phyloP scores from a whole-genome alignment of 1,140 invertebrate species.

The Anastrepha ludens region DNA sequence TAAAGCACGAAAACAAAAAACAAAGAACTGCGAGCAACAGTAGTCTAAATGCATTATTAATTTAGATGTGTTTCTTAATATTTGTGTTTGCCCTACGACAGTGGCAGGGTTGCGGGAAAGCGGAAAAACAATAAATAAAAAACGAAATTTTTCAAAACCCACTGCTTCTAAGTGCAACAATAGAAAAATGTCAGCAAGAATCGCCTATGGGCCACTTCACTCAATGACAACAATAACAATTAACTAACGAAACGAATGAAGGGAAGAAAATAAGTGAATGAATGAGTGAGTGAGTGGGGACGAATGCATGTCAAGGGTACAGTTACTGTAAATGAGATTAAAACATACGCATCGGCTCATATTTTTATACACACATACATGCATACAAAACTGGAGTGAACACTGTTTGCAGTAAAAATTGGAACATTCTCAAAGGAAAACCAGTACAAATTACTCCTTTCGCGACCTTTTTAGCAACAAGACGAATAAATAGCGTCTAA shows the following conservation, averaged over 20 bases:
- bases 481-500: too few species aligned
- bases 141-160: neutral
- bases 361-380: too few species aligned
- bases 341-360: neutral
- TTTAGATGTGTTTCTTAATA: neutral
- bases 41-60: neutral
- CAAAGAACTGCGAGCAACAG: too few species aligned
- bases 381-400: too few species aligned
- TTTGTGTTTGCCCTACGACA: neutral
- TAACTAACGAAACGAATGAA: neutral
- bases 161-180: neutral
- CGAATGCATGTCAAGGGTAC: slow-evolving; percentile 2
- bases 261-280: neutral
- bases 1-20: too few species aligned
- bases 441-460: too few species aligned
- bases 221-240: slow-evolving; percentile 30
- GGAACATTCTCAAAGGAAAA: too few species aligned
- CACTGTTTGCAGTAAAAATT: too few species aligned
- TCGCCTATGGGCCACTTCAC: slow-evolving; percentile 11
- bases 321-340: neutral
- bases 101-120: neutral
- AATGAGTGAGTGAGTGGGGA: neutral
- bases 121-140: neutral
- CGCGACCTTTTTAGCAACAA: too few species aligned
- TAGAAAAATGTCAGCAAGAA: neutral